These are phyloP conservation scores for Hydractinia symbiolongicarpus DNA, from an alignment of 30 jellyfish, hydroid and myxozoan species.

Conservation along the genomic window DNA sequence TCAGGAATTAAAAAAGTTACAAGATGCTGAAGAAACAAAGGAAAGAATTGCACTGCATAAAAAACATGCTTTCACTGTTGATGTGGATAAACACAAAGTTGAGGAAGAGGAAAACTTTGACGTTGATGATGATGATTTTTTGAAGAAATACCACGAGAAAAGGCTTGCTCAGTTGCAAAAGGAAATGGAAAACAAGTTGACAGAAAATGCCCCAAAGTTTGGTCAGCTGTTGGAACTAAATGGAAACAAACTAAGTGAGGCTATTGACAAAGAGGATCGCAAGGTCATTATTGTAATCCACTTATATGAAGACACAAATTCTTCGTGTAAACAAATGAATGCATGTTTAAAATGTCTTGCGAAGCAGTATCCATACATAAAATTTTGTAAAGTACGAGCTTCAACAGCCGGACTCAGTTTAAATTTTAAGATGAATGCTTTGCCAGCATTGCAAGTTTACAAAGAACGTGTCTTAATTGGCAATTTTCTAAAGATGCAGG, in stretches of 20 bases:
- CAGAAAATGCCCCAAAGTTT: conserved; percentile 32
- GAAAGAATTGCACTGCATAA: conserved; percentile 35
- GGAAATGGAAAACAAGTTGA: conserved; percentile 43
- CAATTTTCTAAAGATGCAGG: conserved; percentile 53
- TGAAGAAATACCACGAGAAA: conserved; percentile 66
- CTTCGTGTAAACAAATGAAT: conserved; percentile 70
- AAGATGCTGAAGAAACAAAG: conserved; percentile 34
- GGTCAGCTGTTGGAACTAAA: conserved; percentile 51
- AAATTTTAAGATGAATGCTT: conserved; percentile 53
- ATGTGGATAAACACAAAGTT: conserved; percentile 12
- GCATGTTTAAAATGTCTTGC: conserved; percentile 68
- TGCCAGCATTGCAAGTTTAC: conserved; percentile 78
- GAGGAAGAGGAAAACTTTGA: conserved; percentile 40
- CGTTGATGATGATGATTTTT: conserved; percentile 77
- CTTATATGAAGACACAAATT: conserved; percentile 53
- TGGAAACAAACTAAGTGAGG: conserved; percentile 42
- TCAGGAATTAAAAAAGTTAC: conserved; percentile 37
- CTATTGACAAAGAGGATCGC: conserved; percentile 52
- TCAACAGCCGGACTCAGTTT: conserved; percentile 67
- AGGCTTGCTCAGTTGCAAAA: conserved; percentile 59
- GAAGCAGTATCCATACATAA: conserved; percentile 60
- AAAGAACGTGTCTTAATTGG: conserved; percentile 62
- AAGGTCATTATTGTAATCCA: conserved; percentile 59
- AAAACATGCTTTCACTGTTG: conserved; percentile 49
- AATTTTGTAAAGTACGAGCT: conserved; percentile 43